phyloP scores from a whole-genome alignment of 1,140 invertebrate species.

The Triops cancriformis region DNA sequence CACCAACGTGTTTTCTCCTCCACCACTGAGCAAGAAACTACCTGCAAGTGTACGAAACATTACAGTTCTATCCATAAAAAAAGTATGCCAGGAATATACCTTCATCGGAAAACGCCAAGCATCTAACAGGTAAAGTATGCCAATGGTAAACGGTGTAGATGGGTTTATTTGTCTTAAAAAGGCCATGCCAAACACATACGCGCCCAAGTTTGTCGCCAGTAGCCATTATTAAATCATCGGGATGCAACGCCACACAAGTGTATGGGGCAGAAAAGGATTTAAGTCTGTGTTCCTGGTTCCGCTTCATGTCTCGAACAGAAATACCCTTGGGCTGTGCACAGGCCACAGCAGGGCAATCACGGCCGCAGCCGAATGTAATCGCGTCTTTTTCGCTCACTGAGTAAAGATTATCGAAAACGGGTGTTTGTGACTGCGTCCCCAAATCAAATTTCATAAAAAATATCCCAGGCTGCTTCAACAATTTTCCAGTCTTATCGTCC shows the following conservation, averaged over 20 bases:
- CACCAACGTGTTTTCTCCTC: slow-evolving; percentile 66
- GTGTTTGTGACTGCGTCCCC: neutral
- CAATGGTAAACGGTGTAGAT: slow-evolving; percentile 60
- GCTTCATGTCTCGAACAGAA: slow-evolving; percentile 37
- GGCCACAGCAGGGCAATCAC: slow-evolving; percentile 35
- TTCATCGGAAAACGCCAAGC: slow-evolving; percentile 56
- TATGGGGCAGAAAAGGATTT: slow-evolving; percentile 44
- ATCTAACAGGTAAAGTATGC: slow-evolving; percentile 64
- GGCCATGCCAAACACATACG: slow-evolving; percentile 55
- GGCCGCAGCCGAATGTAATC: slow-evolving; percentile 22
- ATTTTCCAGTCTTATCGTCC: neutral
- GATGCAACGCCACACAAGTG: slow-evolving; percentile 61
- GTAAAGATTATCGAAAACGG: neutral
- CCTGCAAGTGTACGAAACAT: slow-evolving; percentile 41
- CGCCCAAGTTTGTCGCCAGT: slow-evolving; percentile 59
- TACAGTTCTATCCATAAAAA: slow-evolving; percentile 21
- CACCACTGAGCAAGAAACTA: slow-evolving; percentile 61
- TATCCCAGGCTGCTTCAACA: no score
- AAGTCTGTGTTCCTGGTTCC: slow-evolving; percentile 36
- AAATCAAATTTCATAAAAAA: neutral
- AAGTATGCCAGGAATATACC: slow-evolving; percentile 41
- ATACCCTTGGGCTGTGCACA: slow-evolving; percentile 36
- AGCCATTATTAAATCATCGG: slow-evolving; percentile 54
- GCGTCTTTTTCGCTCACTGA: neutral
- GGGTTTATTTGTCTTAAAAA: slow-evolving; percentile 38